Evolutionary conservation across 2,888 invertebrate genomes (phyloP), one percentile per base, ranked within the genome.

Genomic region (Torymus aiolomorphi): DNA sequence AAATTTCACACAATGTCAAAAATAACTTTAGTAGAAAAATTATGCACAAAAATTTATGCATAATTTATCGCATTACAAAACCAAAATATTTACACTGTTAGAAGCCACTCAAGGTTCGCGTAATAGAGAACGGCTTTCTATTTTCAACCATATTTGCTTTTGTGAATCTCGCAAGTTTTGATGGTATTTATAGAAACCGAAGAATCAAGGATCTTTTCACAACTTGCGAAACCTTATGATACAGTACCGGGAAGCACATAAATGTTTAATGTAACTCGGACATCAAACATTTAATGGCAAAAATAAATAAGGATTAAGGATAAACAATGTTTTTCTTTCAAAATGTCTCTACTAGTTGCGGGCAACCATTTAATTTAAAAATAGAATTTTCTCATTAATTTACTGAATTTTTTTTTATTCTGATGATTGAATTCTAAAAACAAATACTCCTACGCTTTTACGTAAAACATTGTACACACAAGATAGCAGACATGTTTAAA

Each of bases 141-240:
- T 63, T 63, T 63, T 63, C 63, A 42, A 63, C 42, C 42, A 31
- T 63, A 49, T 63, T 63, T 63, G 63, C 63, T 49, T 62, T 63
- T 49, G 63, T 63, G 42, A 49, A 63, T 49, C 16, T 49, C 63
- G 31, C 63, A 63, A 31, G 49, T 63, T 63, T 63, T 12, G n/a
- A 31, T 10, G 62, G 31, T 63, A 63, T 63, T 62, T 63, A 49
- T 63, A 63, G 63, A 63, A 14, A n/a, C n/a, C 62, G n/a, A 10
- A 62, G 24, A 24, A 62, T 63, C 49, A 49, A 63, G 63, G 16
- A 63, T 63, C 16, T 63, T 63, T 31, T 42, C 3, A 62, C 24
- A 16, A n/a, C n/a, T 49, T 2, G 16, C 49, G 49, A 49, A 63
- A 63, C 31, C 63, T 14, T n/a, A n/a, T 16, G 31, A 63, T 31